Conservation (phyloP, 2,113 vertebrate genomes). For the Ibidorhyncha struthersii region DNA sequence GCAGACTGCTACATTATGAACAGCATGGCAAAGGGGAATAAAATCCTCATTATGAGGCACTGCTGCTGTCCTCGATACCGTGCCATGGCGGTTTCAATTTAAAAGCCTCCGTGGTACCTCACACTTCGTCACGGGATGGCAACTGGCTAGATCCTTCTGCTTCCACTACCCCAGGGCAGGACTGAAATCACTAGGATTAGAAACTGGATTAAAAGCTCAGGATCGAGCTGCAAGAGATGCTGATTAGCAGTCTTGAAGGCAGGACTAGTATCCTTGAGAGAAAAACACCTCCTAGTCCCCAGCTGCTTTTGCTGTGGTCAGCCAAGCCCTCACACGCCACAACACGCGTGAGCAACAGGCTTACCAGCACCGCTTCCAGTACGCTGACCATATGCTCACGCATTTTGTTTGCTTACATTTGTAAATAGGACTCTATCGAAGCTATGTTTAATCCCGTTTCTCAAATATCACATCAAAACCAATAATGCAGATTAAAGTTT, state of each 20-base stretch:
- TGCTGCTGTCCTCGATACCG: background rate
- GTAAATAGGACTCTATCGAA: background rate
- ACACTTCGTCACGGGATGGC: background rate
- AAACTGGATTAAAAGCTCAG: conserved; percentile 58
- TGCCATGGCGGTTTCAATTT: background rate
- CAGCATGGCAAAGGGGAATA: conserved; percentile 5
- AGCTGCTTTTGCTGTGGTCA: background rate
- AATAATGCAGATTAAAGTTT: background rate
- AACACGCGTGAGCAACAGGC: background rate
- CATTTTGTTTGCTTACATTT: background rate
- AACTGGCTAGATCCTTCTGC: background rate
- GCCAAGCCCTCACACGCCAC: background rate
- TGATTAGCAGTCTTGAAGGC: background rate
- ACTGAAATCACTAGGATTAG: background rate
- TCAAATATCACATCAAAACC: conserved; percentile 11
- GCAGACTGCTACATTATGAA: background rate
- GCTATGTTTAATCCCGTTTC: background rate
- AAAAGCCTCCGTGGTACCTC: background rate
- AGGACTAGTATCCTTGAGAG: background rate
- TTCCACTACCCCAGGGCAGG: background rate
- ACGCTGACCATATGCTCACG: background rate
- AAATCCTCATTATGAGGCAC: conserved; percentile 26
- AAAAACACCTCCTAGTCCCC: background rate
- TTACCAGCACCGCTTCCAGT: background rate
- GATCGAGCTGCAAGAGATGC: background rate